These are phyloP conservation scores for Salvator merianae DNA, from an alignment of 2,113 vertebrate genomes.

Conservation along the genomic window DNA sequence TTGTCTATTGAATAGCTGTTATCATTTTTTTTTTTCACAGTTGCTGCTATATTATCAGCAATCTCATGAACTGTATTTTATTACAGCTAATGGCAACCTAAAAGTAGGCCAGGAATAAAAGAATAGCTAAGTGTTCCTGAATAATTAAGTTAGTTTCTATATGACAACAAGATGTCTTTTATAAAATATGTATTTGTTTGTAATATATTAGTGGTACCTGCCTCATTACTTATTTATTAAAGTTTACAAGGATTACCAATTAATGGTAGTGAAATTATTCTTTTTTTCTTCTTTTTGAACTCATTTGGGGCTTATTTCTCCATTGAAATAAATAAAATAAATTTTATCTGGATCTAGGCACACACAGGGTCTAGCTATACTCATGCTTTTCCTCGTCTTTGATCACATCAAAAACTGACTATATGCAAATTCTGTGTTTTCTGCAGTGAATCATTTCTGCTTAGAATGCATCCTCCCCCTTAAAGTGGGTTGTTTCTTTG, in stretches of 20 bases:
- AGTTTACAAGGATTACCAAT: constrained; percentile 61
- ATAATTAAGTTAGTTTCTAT: constrained; percentile 63
- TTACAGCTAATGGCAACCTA: constrained; percentile 56
- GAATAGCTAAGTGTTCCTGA: constrained; percentile 51
- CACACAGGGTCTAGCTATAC: background rate
- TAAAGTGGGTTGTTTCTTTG: too few relatives aligned
- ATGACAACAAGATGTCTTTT: constrained; percentile 61
- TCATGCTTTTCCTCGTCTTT: too few relatives aligned
- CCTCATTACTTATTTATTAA: constrained; percentile 65
- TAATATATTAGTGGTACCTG: constrained; percentile 35
- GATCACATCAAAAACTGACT: too few relatives aligned
- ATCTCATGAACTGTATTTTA: constrained; percentile 60
- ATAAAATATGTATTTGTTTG: constrained; percentile 68
- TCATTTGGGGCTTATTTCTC: constrained; percentile 29
- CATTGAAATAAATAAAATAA: constrained; percentile 19
- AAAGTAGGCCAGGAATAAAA: constrained; percentile 69
- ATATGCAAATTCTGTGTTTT: too few relatives aligned
- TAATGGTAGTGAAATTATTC: constrained; percentile 36
- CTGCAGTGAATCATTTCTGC: too few relatives aligned
- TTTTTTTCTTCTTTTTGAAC: background rate
- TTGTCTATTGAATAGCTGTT: constrained; percentile 28
- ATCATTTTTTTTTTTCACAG: constrained; percentile 39
- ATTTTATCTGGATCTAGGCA: background rate
- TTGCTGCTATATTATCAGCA: constrained; percentile 49
- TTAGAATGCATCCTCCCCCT: too few relatives aligned